Base-by-base conservation (phyloP, 2,113 vertebrate species). In the Coracopsis vasa region DNA sequence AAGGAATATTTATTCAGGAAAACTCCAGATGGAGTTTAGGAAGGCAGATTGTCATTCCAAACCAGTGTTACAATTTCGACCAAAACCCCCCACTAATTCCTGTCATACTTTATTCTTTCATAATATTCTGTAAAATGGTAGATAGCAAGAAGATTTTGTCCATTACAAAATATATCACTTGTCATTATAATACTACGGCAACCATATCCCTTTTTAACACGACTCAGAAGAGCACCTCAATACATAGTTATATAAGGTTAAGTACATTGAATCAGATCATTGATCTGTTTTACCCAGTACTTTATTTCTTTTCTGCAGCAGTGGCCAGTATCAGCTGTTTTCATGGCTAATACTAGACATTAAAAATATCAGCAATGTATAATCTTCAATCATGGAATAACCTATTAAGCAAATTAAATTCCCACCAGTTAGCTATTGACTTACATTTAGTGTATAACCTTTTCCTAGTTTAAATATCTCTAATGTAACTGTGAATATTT, bases 11-110 rank as follows among this genome's bases (percentile, higher is more conserved):
- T 94, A 91, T 95, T 85, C 80, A 77, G 53, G 70, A 35, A 92
- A 94, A 72, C 89, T 96, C 91, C 95, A 97, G 93, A 97, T 91
- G 91, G 95, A 94, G 75, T 48, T 41, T 79, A 53, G 70, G 56
- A 79, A 90, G 70, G 78, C 94, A 96, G 94, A 95, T 69, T 96
- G 86, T 89, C 93, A 61, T 92, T 89, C 70, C 53, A 88, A 66
- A 17, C 20, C 10, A 7, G 53, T 88, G 86, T 77, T 86, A 93
- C 18, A 86, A 48, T 92, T 93, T 90, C 53, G 91, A 92, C 10
- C 0, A 72, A 69, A 89, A 64, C 41, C 0, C 8, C 13, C 15
- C 21, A 45, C 18, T 39, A 79, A 82, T 83, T 92, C 41, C 25
- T 64, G 53, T 28, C 86, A 53, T 27, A 45, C 6, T 74, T 58